These are phyloP conservation scores for Drosophila grimshawi DNA, from an alignment of 1,140 invertebrate genomes.

Conservation along the genomic window DNA sequence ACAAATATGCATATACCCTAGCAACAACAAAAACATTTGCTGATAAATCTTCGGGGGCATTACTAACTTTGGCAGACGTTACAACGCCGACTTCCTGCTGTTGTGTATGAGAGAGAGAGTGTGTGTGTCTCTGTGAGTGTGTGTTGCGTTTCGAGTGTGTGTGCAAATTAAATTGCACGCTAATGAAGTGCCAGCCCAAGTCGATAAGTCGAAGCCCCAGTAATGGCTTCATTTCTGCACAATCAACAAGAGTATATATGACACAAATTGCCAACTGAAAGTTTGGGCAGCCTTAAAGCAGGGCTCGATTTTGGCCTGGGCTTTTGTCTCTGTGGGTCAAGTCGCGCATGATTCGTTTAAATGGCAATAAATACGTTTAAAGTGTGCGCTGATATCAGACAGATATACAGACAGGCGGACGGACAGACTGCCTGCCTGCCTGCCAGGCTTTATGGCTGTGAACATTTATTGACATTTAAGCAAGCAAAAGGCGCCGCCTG, in stretches of 20 bases:
- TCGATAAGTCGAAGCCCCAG: conserved; percentile 24
- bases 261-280: conserved; percentile 69
- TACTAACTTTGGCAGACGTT: conserved; percentile 32
- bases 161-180: conserved; percentile 82
- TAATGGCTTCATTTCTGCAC: conserved; percentile 67
- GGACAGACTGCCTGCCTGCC: background rate
- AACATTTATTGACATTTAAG: conserved; percentile 75
- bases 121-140: conserved; percentile 12
- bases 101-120: background rate
- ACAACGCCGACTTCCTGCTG: conserved; percentile 53
- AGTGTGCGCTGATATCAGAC: conserved; percentile 59
- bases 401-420: background rate
- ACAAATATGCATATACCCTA: background rate
- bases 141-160: conserved; percentile 56
- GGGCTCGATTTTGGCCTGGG: background rate
- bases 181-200: conserved; percentile 63
- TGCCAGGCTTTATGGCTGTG: conserved; percentile 26
- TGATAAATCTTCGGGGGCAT: conserved; percentile 53
- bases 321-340: conserved; percentile 48
- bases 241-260: conserved; percentile 55
- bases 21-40: conserved; percentile 43
- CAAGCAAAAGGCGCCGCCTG: conserved; percentile 66
- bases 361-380: conserved; percentile 63
- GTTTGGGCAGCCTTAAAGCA: conserved; percentile 38
- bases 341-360: conserved; percentile 45